Percentiles rank a stretch among this genome's conserved stretches.
These are phyloP conservation scores for Agonopterix alstromeriana DNA, from an alignment of 2,888 invertebrate genomes.

Conservation along the genomic window DNA sequence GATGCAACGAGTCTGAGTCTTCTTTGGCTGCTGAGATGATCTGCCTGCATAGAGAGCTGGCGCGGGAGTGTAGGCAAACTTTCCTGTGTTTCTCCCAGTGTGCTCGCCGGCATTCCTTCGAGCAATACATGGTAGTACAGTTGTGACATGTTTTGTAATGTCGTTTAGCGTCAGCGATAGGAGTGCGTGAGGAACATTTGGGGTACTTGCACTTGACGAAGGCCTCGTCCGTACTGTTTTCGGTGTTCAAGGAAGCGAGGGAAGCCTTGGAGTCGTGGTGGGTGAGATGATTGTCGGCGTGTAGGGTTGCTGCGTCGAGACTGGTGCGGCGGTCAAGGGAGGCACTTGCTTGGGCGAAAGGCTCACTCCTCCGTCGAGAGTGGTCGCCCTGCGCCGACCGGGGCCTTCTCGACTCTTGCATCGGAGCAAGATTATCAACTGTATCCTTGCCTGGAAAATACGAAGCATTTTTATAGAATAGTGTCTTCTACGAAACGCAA, in stretches of 20 bases:
- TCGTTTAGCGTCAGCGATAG: constrained; percentile 85
- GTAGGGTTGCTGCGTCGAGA: constrained; percentile 70
- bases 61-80: constrained; percentile 92
- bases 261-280: constrained; percentile 63
- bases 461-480: too few relatives aligned
- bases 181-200: constrained; percentile 85
- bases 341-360: constrained; percentile 48
- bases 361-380: constrained; percentile 63
- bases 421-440: constrained; percentile 71
- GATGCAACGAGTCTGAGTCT: constrained; percentile 83
- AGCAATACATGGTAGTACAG: constrained; percentile 96
- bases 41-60: constrained; percentile 92
- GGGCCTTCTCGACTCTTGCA: constrained; percentile 59
- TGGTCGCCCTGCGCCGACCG: constrained; percentile 63
- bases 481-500: too few relatives aligned
- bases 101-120: constrained; percentile 90
- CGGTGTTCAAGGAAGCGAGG: constrained; percentile 64
- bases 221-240: constrained; percentile 69
- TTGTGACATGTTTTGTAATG: constrained; percentile 96
- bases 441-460: constrained; percentile 68
- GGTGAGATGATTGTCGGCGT: constrained; percentile 49
- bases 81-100: constrained; percentile 97
- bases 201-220: constrained; percentile 87
- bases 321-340: constrained; percentile 77
- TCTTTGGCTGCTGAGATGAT: constrained; percentile 88